A percentile compares a stretch with the other conserved stretches of the same genome.
Conservation (phyloP, 1,140 invertebrate species). For the Dendrolimus punctatus region DNA sequence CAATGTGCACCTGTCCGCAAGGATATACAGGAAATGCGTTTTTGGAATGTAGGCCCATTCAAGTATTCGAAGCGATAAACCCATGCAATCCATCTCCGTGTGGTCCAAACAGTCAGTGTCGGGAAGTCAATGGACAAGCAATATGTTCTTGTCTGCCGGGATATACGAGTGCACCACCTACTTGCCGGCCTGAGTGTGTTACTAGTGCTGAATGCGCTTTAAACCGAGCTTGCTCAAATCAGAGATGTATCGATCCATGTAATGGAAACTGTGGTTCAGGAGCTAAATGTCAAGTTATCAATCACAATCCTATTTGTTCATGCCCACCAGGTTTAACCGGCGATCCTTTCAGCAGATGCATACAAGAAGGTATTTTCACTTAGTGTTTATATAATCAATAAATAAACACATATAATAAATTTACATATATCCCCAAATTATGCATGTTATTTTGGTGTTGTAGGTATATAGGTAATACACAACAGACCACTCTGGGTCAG, state of each 20-base stretch:
- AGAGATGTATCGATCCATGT: conserved; percentile 80
- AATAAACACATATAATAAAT: too few species aligned
- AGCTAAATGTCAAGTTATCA: conserved; percentile 83
- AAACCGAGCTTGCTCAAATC: conserved; percentile 76
- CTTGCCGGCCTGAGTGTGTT: conserved; percentile 82
- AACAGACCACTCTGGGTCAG: too few species aligned
- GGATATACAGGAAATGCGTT: conserved; percentile 87
- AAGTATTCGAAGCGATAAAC: conserved; percentile 36
- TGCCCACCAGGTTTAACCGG: conserved; percentile 78
- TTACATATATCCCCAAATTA: too few species aligned
- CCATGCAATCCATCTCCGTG: conserved; percentile 78
- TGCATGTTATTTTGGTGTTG: too few species aligned
- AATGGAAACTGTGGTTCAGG: conserved; percentile 82
- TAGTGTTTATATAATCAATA: too few species aligned
- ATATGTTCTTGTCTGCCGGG: conserved; percentile 80
- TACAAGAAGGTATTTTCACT: conserved; percentile 65
- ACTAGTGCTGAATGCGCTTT: conserved; percentile 80
- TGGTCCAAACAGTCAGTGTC: conserved; percentile 83
- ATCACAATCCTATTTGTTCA: conserved; percentile 83
- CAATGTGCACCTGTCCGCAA: conserved; percentile 81
- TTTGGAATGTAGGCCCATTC: conserved; percentile 77
- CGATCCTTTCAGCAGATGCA: conserved; percentile 81
- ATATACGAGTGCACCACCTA: conserved; percentile 80
- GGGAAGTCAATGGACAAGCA: conserved; percentile 75
- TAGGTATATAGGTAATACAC: too few species aligned